A percentile compares a stretch with the other conserved stretches of the same genome.
phyloP scores from a whole-genome alignment of 2,888 invertebrate species.

The Dynastes tityus region DNA sequence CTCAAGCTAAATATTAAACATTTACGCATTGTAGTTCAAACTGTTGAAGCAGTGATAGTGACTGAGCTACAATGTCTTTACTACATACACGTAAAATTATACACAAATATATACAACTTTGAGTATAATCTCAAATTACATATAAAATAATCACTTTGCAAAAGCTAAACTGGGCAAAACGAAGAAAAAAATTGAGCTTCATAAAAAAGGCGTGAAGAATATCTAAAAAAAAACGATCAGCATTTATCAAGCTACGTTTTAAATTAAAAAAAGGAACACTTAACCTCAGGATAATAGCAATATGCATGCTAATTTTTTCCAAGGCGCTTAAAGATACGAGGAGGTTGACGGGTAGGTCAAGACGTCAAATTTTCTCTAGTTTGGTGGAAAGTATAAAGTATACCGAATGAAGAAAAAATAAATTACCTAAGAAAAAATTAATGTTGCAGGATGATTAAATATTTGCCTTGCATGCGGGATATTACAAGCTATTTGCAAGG shows the following conservation, averaged over 20 bases:
- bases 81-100: too few relatives aligned
- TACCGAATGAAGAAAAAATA: neutral
- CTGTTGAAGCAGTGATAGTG: too few relatives aligned
- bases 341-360: constrained; percentile 3
- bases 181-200: too few relatives aligned
- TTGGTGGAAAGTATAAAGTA: neutral
- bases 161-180: too few relatives aligned
- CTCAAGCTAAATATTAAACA: too few relatives aligned
- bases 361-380: neutral
- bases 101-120: too few relatives aligned
- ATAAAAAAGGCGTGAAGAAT: too few relatives aligned
- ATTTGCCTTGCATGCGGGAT: constrained; percentile 19
- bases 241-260: constrained; percentile 19
- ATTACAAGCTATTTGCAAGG: neutral
- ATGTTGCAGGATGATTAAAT: constrained; percentile 7
- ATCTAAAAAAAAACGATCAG: neutral
- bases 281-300: neutral
- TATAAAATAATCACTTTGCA: too few relatives aligned
- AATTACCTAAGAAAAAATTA: neutral
- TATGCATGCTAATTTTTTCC: constrained; percentile 26
- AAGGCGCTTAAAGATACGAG: neutral
- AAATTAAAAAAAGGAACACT: constrained; percentile 10
- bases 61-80: too few relatives aligned
- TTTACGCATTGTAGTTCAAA: too few relatives aligned
- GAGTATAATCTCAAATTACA: too few relatives aligned